Percentiles rank a stretch among this genome's conserved stretches.
Conservation (phyloP, 1,140 invertebrate species). For the Drosophila saltans region DNA sequence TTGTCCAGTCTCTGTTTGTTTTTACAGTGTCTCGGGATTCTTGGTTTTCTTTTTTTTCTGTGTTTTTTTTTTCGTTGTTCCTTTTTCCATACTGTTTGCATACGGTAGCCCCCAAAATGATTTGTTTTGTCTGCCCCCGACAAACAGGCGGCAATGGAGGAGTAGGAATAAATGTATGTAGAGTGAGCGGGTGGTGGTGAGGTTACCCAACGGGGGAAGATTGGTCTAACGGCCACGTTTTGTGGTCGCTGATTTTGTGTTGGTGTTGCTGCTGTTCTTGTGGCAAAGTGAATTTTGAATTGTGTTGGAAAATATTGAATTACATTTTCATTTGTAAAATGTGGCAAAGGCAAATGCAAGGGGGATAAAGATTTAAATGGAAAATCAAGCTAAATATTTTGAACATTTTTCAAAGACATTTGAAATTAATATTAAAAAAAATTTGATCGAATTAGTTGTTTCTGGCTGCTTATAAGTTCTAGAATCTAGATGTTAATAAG, state of each 20-base stretch:
- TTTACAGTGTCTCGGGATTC: slow-evolving; percentile 60
- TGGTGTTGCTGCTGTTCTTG: slow-evolving; percentile 23
- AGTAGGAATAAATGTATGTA: too few species aligned
- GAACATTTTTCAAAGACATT: background rate
- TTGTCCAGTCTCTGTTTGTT: slow-evolving; percentile 57
- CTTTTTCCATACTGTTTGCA: slow-evolving; percentile 47
- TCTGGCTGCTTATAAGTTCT: too few species aligned
- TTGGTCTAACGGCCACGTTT: slow-evolving; percentile 17
- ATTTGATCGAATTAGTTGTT: too few species aligned
- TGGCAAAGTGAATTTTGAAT: slow-evolving; percentile 38
- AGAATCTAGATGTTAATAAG: too few species aligned
- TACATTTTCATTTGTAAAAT: slow-evolving; percentile 50
- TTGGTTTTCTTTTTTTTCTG: slow-evolving; percentile 31
- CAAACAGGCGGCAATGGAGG: slow-evolving; percentile 32
- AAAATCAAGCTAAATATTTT: background rate
- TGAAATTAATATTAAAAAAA: background rate
- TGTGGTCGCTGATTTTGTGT: slow-evolving; percentile 27
- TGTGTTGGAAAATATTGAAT: slow-evolving; percentile 55
- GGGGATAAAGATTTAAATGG: background rate
- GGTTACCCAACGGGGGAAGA: background rate
- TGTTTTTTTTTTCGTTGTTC: slow-evolving; percentile 33
- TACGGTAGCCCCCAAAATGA: slow-evolving; percentile 67
- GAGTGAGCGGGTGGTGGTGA: slow-evolving; percentile 27
- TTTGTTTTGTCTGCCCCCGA: slow-evolving; percentile 74
- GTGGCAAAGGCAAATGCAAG: background rate